phyloP scores from a whole-genome alignment of 2,113 vertebrate species.

The Phalacrocorax aristotelis region DNA sequence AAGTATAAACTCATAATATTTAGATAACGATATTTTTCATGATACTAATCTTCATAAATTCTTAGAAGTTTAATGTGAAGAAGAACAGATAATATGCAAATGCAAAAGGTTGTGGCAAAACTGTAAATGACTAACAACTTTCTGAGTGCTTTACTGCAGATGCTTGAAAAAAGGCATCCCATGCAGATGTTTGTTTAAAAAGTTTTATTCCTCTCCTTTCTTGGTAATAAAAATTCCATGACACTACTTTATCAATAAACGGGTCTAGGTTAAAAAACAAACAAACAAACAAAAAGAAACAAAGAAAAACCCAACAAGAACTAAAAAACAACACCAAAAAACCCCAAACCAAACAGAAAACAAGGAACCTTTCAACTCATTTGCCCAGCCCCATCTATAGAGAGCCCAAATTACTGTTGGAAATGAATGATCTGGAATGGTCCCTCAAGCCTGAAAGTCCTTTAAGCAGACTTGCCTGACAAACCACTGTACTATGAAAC shows the following conservation, averaged over 20 bases:
- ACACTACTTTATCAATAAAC: background rate
- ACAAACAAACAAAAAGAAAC: background rate
- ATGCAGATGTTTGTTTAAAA: background rate
- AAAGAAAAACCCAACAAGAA: too few species aligned
- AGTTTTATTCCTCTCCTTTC: background rate
- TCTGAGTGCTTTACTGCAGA: background rate
- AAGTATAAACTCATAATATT: background rate
- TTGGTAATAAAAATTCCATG: background rate
- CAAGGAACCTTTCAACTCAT: background rate
- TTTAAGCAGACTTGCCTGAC: background rate
- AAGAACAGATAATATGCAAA: background rate
- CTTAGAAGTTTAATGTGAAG: background rate
- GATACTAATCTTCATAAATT: background rate
- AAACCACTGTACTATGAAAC: background rate
- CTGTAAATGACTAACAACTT: fast-evolving
- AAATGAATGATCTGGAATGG: background rate
- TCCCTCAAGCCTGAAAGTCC: background rate
- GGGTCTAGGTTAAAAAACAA: background rate
- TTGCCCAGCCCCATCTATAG: background rate
- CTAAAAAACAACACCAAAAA: too few species aligned
- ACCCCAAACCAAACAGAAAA: background rate
- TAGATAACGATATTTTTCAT: background rate
- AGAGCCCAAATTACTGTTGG: background rate
- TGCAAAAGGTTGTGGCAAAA: background rate
- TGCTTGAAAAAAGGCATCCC: background rate